Evolutionary conservation across 2,113 vertebrate genomes (phyloP).

Genomic region (Prochilodus magdalenae): DNA sequence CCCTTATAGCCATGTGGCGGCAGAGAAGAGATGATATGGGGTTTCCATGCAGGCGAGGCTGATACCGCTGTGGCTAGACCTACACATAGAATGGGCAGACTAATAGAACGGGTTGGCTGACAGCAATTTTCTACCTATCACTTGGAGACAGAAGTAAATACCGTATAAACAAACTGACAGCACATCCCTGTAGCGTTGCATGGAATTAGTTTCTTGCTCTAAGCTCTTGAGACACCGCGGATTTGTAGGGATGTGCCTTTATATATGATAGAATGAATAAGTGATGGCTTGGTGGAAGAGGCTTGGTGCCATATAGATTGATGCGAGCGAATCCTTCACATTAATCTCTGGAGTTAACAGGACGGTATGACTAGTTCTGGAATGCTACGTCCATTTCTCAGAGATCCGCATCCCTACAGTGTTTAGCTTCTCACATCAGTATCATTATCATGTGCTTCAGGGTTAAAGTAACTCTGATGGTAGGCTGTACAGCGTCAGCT

Average conservation of each 20-base stretch:
- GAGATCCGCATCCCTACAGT: background rate
- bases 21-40: slow-evolving; percentile 32
- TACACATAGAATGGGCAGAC: background rate
- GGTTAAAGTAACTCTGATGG: too few species aligned
- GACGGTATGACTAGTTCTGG: background rate
- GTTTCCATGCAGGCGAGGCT: slow-evolving; percentile 21
- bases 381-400: background rate
- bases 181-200: background rate
- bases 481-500: too few species aligned
- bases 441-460: background rate
- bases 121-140: background rate
- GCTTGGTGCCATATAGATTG: too few species aligned
- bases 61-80: slow-evolving; percentile 9
- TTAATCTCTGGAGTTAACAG: too few species aligned
- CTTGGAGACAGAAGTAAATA: too few species aligned
- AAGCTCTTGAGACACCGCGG: background rate
- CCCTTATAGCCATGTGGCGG: slow-evolving; percentile 34
- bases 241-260: background rate
- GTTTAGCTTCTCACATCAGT: too few species aligned
- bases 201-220: background rate
- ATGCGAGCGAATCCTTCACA: too few species aligned
- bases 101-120: background rate
- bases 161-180: background rate
- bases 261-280: too few species aligned
- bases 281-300: too few species aligned